Conservation (phyloP, 2,113 vertebrate genomes). For the Malurus alboscapulatus region DNA sequence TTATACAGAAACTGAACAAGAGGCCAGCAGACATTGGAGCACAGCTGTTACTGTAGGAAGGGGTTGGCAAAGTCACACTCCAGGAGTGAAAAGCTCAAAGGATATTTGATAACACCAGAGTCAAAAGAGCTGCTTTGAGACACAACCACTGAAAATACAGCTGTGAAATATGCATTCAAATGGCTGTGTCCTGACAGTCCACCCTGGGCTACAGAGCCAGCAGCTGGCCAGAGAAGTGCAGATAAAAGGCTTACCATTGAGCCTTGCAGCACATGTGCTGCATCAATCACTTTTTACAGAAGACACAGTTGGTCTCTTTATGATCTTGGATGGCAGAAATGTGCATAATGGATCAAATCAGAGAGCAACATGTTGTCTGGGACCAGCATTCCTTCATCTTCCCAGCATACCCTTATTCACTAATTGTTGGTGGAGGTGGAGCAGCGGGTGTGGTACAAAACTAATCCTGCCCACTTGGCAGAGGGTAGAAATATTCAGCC, state of each 20-base stretch:
- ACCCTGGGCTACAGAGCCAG: not conserved
- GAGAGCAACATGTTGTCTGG: not conserved
- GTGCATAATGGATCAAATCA: not conserved
- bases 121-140: not conserved
- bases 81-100: not conserved
- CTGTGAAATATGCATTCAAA: not conserved
- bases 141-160: not conserved
- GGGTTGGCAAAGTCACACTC: not conserved
- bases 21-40: not conserved
- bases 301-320: not conserved
- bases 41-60: not conserved
- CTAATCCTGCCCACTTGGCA: not conserved
- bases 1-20: not conserved
- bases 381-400: not conserved
- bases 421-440: not conserved
- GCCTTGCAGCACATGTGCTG: not conserved
- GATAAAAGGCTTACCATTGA: not conserved
- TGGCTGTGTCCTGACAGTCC: not conserved
- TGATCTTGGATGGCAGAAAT: not conserved
- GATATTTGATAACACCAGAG: not conserved
- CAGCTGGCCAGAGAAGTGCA: not conserved
- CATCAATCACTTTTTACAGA: not conserved
- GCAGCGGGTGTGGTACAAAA: accelerated
- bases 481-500: not conserved
- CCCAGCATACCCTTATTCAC: not conserved